Evolutionary conservation across 2,888 invertebrate species (phyloP).

Genomic region (Artemia sp.): DNA sequence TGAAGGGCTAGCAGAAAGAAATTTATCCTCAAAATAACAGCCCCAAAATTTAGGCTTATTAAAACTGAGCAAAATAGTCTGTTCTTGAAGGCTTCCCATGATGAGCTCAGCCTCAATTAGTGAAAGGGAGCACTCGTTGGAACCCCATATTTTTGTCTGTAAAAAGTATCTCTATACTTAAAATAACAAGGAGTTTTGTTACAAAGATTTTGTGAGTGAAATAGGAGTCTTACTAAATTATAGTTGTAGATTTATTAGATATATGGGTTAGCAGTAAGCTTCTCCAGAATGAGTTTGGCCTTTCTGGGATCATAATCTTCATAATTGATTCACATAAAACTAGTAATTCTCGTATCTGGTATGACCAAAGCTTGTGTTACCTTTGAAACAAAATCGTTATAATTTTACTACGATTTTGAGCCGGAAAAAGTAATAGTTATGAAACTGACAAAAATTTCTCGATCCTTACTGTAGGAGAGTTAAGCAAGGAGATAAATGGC

Average conservation of each 20-base stretch:
- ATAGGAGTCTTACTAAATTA: not conserved
- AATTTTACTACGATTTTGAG: not conserved
- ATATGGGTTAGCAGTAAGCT: not conserved
- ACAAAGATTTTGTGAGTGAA: not conserved
- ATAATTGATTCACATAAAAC: not conserved
- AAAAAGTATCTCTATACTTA: not conserved
- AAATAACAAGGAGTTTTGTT: not conserved
- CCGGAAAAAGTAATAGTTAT: rapidly evolving
- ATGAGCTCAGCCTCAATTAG: not conserved
- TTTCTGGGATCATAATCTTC: not conserved
- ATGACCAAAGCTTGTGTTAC: not conserved
- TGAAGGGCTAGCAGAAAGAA: no score
- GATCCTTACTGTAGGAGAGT: not conserved
- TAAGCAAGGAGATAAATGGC: not conserved
- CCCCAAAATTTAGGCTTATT: not conserved
- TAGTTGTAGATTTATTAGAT: not conserved
- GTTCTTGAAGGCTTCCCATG: not conserved
- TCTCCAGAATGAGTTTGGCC: not conserved
- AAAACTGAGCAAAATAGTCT: not conserved
- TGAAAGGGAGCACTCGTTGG: not conserved
- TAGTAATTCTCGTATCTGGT: not conserved
- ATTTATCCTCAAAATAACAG: not conserved
- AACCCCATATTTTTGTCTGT: not conserved
- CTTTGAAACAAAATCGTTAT: not conserved
- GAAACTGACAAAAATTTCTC: not conserved